Conservation (phyloP, 2,113 vertebrate species). For the Erinaceus europaeus region DNA sequence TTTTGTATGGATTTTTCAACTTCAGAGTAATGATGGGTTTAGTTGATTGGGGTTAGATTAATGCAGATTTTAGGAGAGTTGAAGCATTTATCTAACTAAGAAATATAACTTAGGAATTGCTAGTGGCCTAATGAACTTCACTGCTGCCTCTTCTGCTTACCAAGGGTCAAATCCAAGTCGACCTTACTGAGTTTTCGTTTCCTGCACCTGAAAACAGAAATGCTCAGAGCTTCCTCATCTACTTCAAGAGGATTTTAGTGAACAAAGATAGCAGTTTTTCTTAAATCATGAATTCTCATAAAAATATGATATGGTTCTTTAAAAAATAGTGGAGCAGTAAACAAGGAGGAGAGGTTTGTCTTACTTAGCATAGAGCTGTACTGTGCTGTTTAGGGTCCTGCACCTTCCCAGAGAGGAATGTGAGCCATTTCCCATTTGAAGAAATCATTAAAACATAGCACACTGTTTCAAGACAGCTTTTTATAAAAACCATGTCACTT, state of each 20-base stretch:
- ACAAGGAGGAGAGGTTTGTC: not conserved
- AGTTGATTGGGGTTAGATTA: no score
- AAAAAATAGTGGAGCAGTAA: not conserved
- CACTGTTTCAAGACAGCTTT: conserved; percentile 8
- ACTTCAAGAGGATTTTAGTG: conserved; percentile 24
- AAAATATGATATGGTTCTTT: not conserved
- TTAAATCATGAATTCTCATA: not conserved
- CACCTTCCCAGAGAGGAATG: not conserved
- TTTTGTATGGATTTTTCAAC: no score
- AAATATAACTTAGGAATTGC: no score
- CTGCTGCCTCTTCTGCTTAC: not conserved
- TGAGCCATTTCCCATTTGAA: conserved; percentile 1
- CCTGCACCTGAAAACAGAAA: not conserved
- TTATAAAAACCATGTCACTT: not conserved
- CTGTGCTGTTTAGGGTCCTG: not conserved
- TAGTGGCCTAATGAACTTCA: no score
- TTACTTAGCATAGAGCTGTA: not conserved
- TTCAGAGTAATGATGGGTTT: no score
- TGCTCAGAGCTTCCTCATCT: not conserved
- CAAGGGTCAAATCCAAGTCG: not conserved
- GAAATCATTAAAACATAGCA: conserved; percentile 1
- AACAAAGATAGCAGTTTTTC: not conserved
- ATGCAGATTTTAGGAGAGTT: no score
- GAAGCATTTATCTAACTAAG: no score
- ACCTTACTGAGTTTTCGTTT: conserved; percentile 1